Percentiles rank a stretch among this genome's conserved stretches.
Evolutionary conservation across 2,797 vertebrate genomes (phyloP).

Genomic region (Naso thynnoides): DNA sequence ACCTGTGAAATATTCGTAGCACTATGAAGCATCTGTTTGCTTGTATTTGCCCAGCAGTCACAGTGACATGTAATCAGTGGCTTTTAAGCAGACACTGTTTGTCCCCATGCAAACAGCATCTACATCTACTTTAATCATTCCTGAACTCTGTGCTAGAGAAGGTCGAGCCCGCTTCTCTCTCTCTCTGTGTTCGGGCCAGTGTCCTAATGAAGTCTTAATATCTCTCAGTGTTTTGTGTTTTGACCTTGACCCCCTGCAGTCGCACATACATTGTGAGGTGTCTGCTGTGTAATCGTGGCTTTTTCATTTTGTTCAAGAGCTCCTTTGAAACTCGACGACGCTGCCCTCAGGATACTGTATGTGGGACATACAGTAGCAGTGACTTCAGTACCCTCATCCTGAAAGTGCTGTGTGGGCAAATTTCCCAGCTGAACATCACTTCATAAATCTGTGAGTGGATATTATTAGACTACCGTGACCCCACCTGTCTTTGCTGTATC

Average conservation of each 20-base stretch:
- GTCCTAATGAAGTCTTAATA: slow-evolving; percentile 34
- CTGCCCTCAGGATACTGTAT: slow-evolving; percentile 30
- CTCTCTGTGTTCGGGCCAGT: neutral
- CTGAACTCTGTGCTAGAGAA: slow-evolving; percentile 1
- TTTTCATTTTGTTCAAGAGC: slow-evolving; percentile 39
- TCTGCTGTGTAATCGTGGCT: slow-evolving; percentile 31
- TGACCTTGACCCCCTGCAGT: slow-evolving; percentile 37
- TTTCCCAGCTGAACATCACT: slow-evolving; percentile 61
- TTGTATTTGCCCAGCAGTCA: slow-evolving; percentile 8
- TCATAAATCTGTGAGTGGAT: slow-evolving; percentile 65
- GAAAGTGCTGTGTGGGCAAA: slow-evolving; percentile 70
- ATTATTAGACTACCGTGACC: slow-evolving; percentile 55
- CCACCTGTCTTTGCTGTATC: slow-evolving; percentile 30
- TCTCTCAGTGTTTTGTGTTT: slow-evolving; percentile 28
- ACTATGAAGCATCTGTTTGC: neutral
- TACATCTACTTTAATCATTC: slow-evolving; percentile 3
- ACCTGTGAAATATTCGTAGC: slow-evolving; percentile 5
- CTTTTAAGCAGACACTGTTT: slow-evolving; percentile 10
- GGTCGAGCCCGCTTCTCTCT: slow-evolving; percentile 16
- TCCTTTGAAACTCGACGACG: slow-evolving; percentile 19
- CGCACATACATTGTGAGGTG: slow-evolving; percentile 31
- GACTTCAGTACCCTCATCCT: slow-evolving; percentile 49
- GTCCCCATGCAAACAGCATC: slow-evolving; percentile 7
- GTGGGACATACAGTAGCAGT: slow-evolving; percentile 48
- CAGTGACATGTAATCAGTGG: slow-evolving; percentile 30